Percentiles rank a stretch among this genome's conserved stretches.
Conservation (phyloP, 1,140 invertebrate species). For the Brachionus manjavacas region DNA sequence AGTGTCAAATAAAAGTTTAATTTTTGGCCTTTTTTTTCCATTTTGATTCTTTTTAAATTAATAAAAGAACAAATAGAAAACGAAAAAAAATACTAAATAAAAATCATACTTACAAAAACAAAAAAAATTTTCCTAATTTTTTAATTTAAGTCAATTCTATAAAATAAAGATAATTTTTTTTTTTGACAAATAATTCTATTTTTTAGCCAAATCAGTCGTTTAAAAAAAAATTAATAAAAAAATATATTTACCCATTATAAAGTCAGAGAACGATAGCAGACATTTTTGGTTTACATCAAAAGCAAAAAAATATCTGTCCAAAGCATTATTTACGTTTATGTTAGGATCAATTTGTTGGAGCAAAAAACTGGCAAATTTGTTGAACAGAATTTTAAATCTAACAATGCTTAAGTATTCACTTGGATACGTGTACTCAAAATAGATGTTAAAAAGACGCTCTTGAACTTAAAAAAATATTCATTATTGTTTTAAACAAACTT, state of each 20-base stretch:
- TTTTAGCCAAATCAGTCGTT: neutral
- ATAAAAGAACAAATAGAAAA: too few relatives aligned
- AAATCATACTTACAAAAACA: too few relatives aligned
- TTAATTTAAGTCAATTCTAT: too few relatives aligned
- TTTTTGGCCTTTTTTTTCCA: too few relatives aligned
- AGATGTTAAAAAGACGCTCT: constrained; percentile 21
- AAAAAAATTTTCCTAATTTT: neutral
- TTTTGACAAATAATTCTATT: too few relatives aligned
- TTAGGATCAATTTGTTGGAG: neutral
- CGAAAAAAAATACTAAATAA: too few relatives aligned
- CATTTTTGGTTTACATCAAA: constrained; percentile 27
- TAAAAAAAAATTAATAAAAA: neutral
- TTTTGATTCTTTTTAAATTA: too few relatives aligned
- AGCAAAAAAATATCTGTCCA: constrained; percentile 32
- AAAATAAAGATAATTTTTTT: too few relatives aligned
- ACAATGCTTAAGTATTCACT: constrained; percentile 39
- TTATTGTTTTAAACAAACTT: neutral
- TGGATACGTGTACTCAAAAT: constrained; percentile 34
- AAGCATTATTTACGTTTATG: neutral
- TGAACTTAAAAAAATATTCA: neutral
- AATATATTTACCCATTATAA: constrained; percentile 13
- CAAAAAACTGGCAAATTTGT: neutral
- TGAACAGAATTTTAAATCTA: constrained; percentile 28
- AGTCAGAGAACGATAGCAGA: neutral
- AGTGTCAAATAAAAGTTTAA: too few relatives aligned